These are phyloP conservation scores for Zaprionus africanus DNA, from an alignment of 1,140 invertebrate genomes.

Conservation along the genomic window DNA sequence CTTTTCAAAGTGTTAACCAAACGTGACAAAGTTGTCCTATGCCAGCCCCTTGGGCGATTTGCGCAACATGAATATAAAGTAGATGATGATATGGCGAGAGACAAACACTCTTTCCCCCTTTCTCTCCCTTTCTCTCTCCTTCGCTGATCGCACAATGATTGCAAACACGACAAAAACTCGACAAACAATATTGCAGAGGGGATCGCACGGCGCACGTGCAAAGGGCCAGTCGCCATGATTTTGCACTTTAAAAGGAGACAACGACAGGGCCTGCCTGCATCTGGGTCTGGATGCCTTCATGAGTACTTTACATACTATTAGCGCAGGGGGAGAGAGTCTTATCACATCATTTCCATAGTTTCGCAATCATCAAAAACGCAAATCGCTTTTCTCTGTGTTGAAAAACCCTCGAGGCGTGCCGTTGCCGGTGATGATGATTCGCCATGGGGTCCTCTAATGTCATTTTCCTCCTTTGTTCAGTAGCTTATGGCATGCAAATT, in stretches of 20 bases:
- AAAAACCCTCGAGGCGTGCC: conserved; percentile 43
- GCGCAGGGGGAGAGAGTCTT: conserved; percentile 47
- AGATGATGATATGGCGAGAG: conserved; percentile 25
- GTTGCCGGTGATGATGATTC: background rate
- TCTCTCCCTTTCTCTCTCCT: background rate
- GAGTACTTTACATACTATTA: conserved; percentile 74
- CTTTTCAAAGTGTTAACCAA: conserved; percentile 43
- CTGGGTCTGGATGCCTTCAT: conserved; percentile 32
- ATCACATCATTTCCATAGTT: conserved; percentile 56
- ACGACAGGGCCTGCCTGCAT: conserved; percentile 1
- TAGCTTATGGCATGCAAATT: conserved; percentile 78
- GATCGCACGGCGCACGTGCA: conserved; percentile 60
- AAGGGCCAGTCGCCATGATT: conserved; percentile 53
- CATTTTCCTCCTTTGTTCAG: conserved; percentile 42
- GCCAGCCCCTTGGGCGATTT: conserved; percentile 27
- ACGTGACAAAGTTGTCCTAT: conserved; percentile 75
- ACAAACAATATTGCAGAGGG: conserved; percentile 28
- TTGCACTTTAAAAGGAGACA: conserved; percentile 36
- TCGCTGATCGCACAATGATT: conserved; percentile 54
- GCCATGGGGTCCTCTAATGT: conserved; percentile 58
- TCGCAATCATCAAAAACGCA: conserved; percentile 70
- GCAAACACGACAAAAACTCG: conserved; percentile 31
- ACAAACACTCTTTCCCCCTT: background rate
- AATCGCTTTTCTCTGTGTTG: conserved; percentile 42
- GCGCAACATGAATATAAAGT: conserved; percentile 59